Conservation (phyloP, 2,888 invertebrate species). For the Aleiodes testaceus region DNA sequence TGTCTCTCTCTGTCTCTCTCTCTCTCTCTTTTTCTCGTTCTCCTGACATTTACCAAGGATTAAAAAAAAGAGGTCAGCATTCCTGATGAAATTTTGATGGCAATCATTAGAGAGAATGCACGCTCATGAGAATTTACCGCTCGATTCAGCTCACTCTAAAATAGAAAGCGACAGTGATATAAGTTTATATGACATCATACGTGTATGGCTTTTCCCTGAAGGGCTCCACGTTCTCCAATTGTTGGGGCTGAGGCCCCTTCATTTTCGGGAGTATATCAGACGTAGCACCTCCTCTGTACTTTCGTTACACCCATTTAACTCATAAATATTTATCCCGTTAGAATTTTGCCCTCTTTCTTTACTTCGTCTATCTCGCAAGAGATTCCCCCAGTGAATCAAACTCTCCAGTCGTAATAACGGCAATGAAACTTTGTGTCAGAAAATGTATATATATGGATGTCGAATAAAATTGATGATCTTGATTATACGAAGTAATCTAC, state of each 20-base stretch:
- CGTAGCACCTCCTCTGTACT: conserved; percentile 42
- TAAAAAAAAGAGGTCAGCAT: conserved; percentile 39
- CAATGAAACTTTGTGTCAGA: too few species aligned
- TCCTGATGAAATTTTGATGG: conserved; percentile 55
- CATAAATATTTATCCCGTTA: conserved; percentile 28
- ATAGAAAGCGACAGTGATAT: conserved; percentile 17
- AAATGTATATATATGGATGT: not conserved
- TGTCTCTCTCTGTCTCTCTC: conserved; percentile 39
- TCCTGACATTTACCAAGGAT: conserved; percentile 46
- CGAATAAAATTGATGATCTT: not conserved
- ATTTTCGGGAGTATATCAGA: conserved; percentile 50
- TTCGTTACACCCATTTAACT: conserved; percentile 21
- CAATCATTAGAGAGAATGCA: conserved; percentile 42
- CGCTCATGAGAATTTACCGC: not conserved
- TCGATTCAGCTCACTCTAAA: not conserved
- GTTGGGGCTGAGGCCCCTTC: conserved; percentile 29
- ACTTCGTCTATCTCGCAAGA: not conserved
- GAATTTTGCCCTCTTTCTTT: not conserved
- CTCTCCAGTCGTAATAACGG: not conserved
- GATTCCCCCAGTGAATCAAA: conserved; percentile 4
- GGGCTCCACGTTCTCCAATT: conserved; percentile 9
- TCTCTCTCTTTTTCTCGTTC: conserved; percentile 13
- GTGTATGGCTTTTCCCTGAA: conserved; percentile 2
- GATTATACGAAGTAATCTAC: too few species aligned
- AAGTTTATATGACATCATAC: conserved; percentile 22